Evolutionary conservation across 2,888 invertebrate species (phyloP).

Genomic region (Hypena proboscidalis): DNA sequence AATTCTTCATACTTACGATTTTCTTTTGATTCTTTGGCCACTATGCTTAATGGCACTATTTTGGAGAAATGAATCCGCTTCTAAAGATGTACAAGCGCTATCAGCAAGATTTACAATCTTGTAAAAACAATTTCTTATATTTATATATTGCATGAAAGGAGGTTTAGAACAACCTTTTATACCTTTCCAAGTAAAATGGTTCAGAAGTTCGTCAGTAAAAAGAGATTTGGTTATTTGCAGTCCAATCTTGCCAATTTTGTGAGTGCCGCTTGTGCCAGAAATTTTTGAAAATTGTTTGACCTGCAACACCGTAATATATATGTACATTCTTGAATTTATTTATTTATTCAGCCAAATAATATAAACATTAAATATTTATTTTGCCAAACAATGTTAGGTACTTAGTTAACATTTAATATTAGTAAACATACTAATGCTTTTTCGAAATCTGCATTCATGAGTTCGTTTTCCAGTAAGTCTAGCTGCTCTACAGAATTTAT

Average conservation of each 20-base stretch:
- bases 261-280: background rate
- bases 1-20: conserved; percentile 2
- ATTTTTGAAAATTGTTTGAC: conserved; percentile 5
- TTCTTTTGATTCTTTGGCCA: conserved; percentile 2
- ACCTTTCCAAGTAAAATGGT: conserved; percentile 4
- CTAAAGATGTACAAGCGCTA: background rate
- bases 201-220: conserved; percentile 3
- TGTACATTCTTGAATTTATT: background rate
- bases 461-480: conserved; percentile 1
- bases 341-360: background rate
- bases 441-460: conserved; percentile 5
- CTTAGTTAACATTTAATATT: conserved; percentile 1
- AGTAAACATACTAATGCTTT: conserved; percentile 2
- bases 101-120: background rate
- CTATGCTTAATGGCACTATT: conserved; percentile 6
- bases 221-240: conserved; percentile 1
- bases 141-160: background rate
- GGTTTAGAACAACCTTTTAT: conserved; percentile 1
- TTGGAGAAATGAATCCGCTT: conserved; percentile 1
- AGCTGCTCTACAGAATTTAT: conserved; percentile 1
- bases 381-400: background rate
- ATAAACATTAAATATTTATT: background rate
- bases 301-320: background rate
- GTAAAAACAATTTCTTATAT: background rate
- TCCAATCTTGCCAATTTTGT: conserved; percentile 1